Evolutionary conservation across 2,888 invertebrate genomes (phyloP), one percentile per base, ranked within the genome.

Genomic region (Caenorhabditis sp.): DNA sequence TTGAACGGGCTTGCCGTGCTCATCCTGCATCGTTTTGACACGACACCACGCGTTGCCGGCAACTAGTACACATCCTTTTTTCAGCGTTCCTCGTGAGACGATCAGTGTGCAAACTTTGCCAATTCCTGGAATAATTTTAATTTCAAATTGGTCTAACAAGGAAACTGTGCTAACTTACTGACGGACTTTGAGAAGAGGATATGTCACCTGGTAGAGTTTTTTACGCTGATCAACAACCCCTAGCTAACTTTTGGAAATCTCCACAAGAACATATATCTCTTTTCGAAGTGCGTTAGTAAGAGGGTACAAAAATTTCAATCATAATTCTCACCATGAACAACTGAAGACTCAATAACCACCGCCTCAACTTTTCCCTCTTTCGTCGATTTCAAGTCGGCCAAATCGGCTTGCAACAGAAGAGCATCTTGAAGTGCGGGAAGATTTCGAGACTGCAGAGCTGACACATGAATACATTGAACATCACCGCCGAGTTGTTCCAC

Each of bases 401-500:
- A 84, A 87, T 97, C 95, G 17, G 91, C 90, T 77, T 89, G 89
- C 0, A 81, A 62, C 0, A 86, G 55, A 1, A 86, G 75, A 6
- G 66, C 92, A 92, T 89, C 90, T 69, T 85, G 85, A 4, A 86
- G 69, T 19, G 80, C 77, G 14, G 82, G 79, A 14, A 86, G 58
- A 66, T 83, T 83, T 54, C 74, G 79, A 0, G 79, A 87, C 82
- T 93, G 93, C 0, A 95, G 89, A 0, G 99, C 99, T 0, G 97
- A 97, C 71, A 99, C 92, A 0, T 93, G 92, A 63, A 99, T 92
- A 2, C 93, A 92, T 89, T 96, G 97, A 1, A 94, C 91, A 73
- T 97, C 95, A 0, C 99, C 97, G 0, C 97, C 97, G 63, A 92
- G 88, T 19, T 93, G 93, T 89, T 99, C 97, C 54, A 94, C 91